These are phyloP conservation scores for Coleophora flavipennella DNA, from an alignment of 2,888 invertebrate genomes.

Conservation along the genomic window DNA sequence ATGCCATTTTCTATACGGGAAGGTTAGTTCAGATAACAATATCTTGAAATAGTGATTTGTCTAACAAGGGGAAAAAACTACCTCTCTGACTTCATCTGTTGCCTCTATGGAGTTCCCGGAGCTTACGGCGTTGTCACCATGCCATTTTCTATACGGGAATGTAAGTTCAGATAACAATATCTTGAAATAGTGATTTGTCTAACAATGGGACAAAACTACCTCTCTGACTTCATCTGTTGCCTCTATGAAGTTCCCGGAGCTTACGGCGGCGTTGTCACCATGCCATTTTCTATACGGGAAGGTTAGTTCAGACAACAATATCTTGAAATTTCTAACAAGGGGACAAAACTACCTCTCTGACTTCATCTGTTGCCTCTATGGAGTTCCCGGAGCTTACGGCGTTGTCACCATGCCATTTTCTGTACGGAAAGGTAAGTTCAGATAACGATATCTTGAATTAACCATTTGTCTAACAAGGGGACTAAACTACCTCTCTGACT, in stretches of 20 bases:
- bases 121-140: constrained; percentile 99
- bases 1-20: constrained; percentile 99
- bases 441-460: no score
- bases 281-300: constrained; percentile 99
- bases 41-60: no score
- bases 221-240: constrained; percentile 99
- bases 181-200: no score
- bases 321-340: no score
- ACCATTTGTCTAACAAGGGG: no score
- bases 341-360: constrained; percentile 99
- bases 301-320: no score
- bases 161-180: no score
- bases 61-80: no score
- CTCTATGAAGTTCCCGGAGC: constrained; percentile 98
- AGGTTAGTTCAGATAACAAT: constrained; percentile 76
- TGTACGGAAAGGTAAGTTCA: constrained; percentile 98
- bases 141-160: constrained; percentile 99
- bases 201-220: no score
- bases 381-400: constrained; percentile 98
- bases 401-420: constrained; percentile 99
- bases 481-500: constrained; percentile 99
- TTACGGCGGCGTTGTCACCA: constrained; percentile 99
- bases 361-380: constrained; percentile 98
- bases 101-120: constrained; percentile 97
- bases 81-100: constrained; percentile 98